phyloP scores from a whole-genome alignment of 2,888 invertebrate species.

The Empis livida region DNA sequence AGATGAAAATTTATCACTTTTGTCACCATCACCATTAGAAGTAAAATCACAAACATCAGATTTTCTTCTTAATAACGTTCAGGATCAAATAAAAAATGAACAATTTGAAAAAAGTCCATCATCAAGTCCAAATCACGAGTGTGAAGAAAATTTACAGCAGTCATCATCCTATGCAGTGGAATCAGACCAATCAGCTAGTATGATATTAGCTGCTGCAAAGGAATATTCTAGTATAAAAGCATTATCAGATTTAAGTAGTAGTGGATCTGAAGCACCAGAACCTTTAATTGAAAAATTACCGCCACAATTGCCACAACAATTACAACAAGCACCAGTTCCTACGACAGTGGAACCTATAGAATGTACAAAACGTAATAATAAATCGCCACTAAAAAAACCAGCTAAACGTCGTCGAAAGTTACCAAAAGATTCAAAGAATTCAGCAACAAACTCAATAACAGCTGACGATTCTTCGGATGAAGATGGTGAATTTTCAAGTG shows the following conservation, averaged over 20 bases:
- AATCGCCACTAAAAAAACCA: conserved; percentile 13
- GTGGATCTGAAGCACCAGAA: conserved; percentile 19
- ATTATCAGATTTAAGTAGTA: conserved; percentile 19
- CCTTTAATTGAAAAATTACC: conserved; percentile 5
- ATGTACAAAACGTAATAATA: conserved; percentile 18
- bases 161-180: conserved; percentile 13
- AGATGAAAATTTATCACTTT: conserved; percentile 20
- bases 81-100: conserved; percentile 28
- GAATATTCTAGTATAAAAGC: conserved; percentile 11
- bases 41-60: background rate
- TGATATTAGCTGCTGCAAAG: conserved; percentile 14
- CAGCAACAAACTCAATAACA: conserved; percentile 17
- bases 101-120: conserved; percentile 17
- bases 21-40: background rate
- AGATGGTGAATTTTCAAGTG: conserved; percentile 14
- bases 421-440: conserved; percentile 7
- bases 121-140: conserved; percentile 14
- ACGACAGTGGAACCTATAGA: too few species aligned
- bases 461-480: conserved; percentile 29
- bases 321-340: conserved; percentile 2
- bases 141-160: background rate
- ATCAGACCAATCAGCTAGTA: conserved; percentile 15
- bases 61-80: conserved; percentile 21
- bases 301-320: conserved; percentile 6
- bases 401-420: conserved; percentile 14